Evolutionary conservation across 2,888 invertebrate species (phyloP).

Genomic region (Electrophaes corylata): DNA sequence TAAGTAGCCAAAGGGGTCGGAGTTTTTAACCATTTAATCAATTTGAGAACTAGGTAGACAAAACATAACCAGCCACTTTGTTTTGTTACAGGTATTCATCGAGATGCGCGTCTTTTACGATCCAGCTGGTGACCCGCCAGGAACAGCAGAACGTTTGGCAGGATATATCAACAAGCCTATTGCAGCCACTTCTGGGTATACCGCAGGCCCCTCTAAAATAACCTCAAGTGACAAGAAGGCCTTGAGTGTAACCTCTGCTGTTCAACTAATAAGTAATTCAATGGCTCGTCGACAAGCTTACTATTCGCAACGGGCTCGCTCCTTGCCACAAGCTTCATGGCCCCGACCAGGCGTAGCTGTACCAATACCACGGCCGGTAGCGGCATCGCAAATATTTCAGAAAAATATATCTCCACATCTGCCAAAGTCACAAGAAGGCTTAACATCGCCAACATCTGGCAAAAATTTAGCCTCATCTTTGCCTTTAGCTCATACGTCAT

Average conservation of each 20-base stretch:
- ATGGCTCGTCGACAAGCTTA: conserved; percentile 4
- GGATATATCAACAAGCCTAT: conserved; percentile 3
- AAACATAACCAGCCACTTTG: not conserved
- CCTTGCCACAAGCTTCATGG: not conserved
- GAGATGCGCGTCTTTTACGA: conserved; percentile 60
- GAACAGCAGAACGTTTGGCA: conserved; percentile 1
- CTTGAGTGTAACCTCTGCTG: not conserved
- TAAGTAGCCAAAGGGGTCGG: too few relatives aligned
- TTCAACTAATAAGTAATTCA: not conserved
- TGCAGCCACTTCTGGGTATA: conserved; percentile 8
- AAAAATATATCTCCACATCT: not conserved
- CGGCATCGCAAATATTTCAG: not conserved
- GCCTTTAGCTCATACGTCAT: conserved; percentile 3
- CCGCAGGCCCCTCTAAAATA: not conserved
- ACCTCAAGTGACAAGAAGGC: not conserved
- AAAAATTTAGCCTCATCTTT: not conserved
- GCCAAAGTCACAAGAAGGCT: not conserved
- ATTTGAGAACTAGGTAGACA: too few relatives aligned
- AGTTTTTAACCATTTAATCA: too few relatives aligned
- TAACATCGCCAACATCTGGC: not conserved
- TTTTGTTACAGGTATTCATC: conserved; percentile 49
- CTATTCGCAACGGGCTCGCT: not conserved
- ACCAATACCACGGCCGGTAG: not conserved
- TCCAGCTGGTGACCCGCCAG: conserved; percentile 27
- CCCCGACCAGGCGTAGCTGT: not conserved